Base-by-base conservation (phyloP, 2,888 invertebrate genomes). In the Apamea epomidion region DNA sequence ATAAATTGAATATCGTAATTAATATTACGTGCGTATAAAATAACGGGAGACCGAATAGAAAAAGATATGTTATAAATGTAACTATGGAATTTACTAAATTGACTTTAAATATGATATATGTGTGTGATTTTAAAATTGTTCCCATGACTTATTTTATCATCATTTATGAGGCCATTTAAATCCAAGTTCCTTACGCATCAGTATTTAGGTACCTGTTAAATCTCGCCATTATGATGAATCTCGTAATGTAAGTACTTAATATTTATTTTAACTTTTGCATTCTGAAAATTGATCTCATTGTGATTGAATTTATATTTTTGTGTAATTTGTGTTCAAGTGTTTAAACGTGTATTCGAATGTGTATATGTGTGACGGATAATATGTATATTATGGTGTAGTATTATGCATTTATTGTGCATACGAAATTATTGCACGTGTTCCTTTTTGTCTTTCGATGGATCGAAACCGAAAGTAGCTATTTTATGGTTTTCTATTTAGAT, bases 161-260 rank as follows among this genome's bases (percentile, higher is more conserved):
- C 84, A 87, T 88, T 68, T 71, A 88, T 76, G 90, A 92, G 90
- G 91, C 92, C 92, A 91, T 93, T 89, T 80, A 87, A 89, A 91
- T 90, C 82, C 91, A 92, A 94, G 94, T 94, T 94, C 94, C 94
- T 94, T 92, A 91, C 88, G 86, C 88, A 91, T 91, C 94, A 94
- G 94, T 94, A 94, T 94, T 94, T 91, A 90, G 88, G 90, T 92
- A 91, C 88, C 90, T 92, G 89, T 87, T 90, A 87, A 91, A 92
- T 92, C 88, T 93, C 93, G 94, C 93, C 94, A 94, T 94, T 92
- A 90, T 91, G 85, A 92, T 90, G 93, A 94, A 94, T 94, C 93
- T 94, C 93, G 90, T 93, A 91, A 89, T 89, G 84, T 93, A 92
- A 89, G 90, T 91, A 88, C 87, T 92, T 90, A 90, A 89, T 90